Base-by-base conservation (phyloP, 2,797 vertebrate genomes). In the Premnoplex brunnescens region DNA sequence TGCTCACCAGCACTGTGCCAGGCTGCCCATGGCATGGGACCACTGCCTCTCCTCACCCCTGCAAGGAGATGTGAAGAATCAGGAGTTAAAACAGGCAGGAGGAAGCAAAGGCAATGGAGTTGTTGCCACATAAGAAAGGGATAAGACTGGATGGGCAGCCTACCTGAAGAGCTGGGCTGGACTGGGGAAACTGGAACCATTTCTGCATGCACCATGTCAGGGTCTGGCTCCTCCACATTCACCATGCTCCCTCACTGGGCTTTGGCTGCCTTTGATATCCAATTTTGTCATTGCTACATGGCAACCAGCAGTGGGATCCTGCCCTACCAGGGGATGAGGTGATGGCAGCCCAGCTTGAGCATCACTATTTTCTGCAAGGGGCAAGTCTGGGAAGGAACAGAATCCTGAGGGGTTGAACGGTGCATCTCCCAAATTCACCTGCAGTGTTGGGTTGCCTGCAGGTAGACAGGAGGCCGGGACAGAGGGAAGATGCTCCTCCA, bases 181-280 rank as follows among this genome's bases (percentile, higher is more conserved):
- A 14, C 19, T 9, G 26, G 7, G 17, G 15, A 71, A 81, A 39
- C 10, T 5, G 37, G 27, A 14, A 22, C 24, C 32, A 7, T 16
- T n/a, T 37, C 71, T 54, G 21, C 1, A 1, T 23, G 48, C 48
- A 55, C 23, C n/a, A 3, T 0, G 1, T 7, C 0, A 0, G 28
- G 43, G 3, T 1, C 36, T 60, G 49, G 12, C 7, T 83, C 20
- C 23, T 59, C 20, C 39, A 44, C 46, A 15, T 0, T 7, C 54
- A 56, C 43, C 64, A 23, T 66, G 36, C 23, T 84, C 58, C 56
- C 34, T 84, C 7, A 0, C 6, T 3, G 2, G 17, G 55, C 10
- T 85, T 85, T 9, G 0, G 21, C 24, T 91, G 58, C 46, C 24
- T 87, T 79, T 82, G 20, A 18, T 8, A 5, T 34, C 37, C 43